Evolutionary conservation across 23 tunicate genomes (phyloP), one percentile per base, ranked within the genome.

Genomic region (Ascidia mentula): DNA sequence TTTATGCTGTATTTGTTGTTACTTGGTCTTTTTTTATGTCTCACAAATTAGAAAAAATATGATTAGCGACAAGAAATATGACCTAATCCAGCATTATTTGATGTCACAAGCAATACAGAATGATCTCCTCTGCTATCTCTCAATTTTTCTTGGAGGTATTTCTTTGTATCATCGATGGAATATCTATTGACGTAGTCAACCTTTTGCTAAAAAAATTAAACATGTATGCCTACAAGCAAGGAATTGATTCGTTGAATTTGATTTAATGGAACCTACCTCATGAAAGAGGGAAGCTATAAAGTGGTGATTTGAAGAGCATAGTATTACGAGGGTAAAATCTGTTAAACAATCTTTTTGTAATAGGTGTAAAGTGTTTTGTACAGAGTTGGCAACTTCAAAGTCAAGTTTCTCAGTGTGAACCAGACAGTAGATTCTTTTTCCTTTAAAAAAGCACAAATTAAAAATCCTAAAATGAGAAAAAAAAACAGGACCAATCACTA

Each of bases 31-130:
- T n/a, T n/a, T n/a, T n/a, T n/a, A n/a, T n/a, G n/a, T n/a, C n/a
- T n/a, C n/a, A n/a, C n/a, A n/a, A n/a, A n/a, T n/a, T n/a, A n/a
- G n/a, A n/a, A n/a, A n/a, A n/a, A n/a, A n/a, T n/a, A n/a, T n/a
- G n/a, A n/a, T n/a, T n/a, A n/a, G 22, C 13, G 32, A 8, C 9
- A 9, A 18, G 32, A n/a, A n/a, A n/a, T n/a, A n/a, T 6, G 31
- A 89, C 95, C 95, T 6, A 89, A 38, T 53, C 95, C 95, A 72
- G 95, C 82, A 40, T 80, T 61, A 0, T 73, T 18, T 18, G 88
- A 89, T 0, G 85, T 45, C 18, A 89, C 81, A 8, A 79, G 76
- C 36, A 74, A 81, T 13, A 79, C 88, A 31, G 75, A 36, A 9
- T 5, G 87, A 46, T 65, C 39, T 6, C 65, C 65, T 5, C 13